These are phyloP conservation scores for Idaea straminata DNA, from an alignment of 2,888 invertebrate species.

Conservation along the genomic window DNA sequence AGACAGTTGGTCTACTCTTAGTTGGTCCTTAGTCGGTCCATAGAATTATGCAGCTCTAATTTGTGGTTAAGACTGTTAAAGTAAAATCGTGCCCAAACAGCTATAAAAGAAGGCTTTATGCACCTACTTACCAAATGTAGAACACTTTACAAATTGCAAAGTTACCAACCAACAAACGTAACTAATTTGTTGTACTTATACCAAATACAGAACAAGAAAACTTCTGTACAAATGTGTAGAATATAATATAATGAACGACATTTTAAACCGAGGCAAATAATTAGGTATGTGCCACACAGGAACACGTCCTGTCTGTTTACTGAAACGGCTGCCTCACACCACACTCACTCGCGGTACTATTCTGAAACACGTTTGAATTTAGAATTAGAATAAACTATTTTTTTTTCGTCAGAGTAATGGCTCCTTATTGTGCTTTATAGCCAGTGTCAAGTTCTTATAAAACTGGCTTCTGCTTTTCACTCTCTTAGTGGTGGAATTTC, in stretches of 20 bases:
- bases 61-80: too few species aligned
- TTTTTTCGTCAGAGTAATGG: not conserved
- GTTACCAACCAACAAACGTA: not conserved
- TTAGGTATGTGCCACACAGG: constrained; percentile 42
- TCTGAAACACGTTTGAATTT: constrained; percentile 30
- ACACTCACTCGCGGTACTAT: constrained; percentile 32
- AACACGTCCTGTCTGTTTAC: constrained; percentile 42
- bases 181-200: constrained; percentile 3
- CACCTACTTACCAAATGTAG: not conserved
- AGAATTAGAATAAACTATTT: not conserved
- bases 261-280: constrained; percentile 64
- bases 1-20: too few species aligned
- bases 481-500: too few species aligned
- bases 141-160: not conserved
- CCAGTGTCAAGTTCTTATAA: too few species aligned
- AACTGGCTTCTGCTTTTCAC: too few species aligned
- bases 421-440: too few species aligned
- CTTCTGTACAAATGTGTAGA: not conserved
- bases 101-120: too few species aligned
- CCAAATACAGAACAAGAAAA: constrained; percentile 2
- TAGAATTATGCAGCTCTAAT: too few species aligned
- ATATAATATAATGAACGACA: constrained; percentile 49
- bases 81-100: too few species aligned
- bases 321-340: constrained; percentile 22
- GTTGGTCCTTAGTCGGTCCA: too few species aligned